A percentile compares a stretch with the other conserved stretches of the same genome.
These are phyloP conservation scores for Volucella inflata DNA, from an alignment of 2,888 invertebrate species.

Conservation along the genomic window DNA sequence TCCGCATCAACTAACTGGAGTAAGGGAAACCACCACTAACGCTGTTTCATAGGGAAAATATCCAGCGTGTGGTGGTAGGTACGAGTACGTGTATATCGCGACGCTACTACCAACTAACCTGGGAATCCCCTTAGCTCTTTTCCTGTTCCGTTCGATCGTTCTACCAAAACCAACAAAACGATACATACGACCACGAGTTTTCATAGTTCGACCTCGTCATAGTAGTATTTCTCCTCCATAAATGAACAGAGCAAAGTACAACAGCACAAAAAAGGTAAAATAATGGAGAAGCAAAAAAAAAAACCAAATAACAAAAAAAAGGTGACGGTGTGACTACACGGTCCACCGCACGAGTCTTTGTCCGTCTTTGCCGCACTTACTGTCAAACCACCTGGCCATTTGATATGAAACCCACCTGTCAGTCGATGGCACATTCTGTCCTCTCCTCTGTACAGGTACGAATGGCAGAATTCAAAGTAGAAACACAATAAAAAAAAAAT, in stretches of 20 bases:
- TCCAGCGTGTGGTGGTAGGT: conserved; percentile 11
- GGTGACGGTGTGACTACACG: conserved; percentile 75
- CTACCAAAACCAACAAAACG: conserved; percentile 51
- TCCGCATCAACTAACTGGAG: conserved; percentile 14
- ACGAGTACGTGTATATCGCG: conserved; percentile 18
- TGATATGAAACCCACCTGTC: conserved; percentile 70
- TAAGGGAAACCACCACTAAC: conserved; percentile 41
- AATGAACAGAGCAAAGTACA: conserved; percentile 51
- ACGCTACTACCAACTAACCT: conserved; percentile 50
- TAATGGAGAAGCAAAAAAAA: conserved; percentile 27
- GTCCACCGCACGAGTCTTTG: conserved; percentile 71
- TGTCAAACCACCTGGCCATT: conserved; percentile 67
- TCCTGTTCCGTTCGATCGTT: conserved; percentile 45
- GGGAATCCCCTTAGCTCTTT: conserved; percentile 50
- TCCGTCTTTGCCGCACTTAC: conserved; percentile 59
- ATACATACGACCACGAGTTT: conserved; percentile 14
- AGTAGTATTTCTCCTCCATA: conserved; percentile 52
- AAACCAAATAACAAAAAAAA: conserved; percentile 46
- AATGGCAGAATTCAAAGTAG: conserved; percentile 47
- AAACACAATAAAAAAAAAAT: conserved; percentile 22
- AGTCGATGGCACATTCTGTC: conserved; percentile 70
- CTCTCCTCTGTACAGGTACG: conserved; percentile 59
- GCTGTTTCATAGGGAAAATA: conserved; percentile 53
- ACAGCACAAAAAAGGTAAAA: conserved; percentile 14
- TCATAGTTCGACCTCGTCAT: conserved; percentile 30